Conservation (phyloP, 2,797 vertebrate species). For the Amblyraja radiata region DNA sequence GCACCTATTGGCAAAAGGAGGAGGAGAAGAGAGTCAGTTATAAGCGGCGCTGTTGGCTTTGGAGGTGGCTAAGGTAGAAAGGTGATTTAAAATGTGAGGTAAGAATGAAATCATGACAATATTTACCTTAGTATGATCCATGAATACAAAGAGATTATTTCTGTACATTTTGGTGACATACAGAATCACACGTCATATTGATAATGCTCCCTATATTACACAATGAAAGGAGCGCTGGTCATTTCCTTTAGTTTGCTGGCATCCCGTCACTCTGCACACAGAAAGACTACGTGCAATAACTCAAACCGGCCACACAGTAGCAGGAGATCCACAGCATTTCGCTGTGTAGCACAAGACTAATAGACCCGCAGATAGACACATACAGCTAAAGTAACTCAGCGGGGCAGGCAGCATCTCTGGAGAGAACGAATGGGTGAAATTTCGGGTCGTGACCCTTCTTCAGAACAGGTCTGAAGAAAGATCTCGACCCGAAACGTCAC, state of each 20-base stretch:
- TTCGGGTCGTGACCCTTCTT: no score
- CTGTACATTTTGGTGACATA: neutral
- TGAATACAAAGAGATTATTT: neutral
- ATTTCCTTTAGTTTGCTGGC: neutral
- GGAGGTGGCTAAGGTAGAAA: no score
- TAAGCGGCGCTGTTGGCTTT: neutral
- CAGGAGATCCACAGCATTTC: constrained; percentile 13
- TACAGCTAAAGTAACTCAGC: no score
- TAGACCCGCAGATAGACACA: neutral
- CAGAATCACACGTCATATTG: neutral
- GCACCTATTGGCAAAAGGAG: neutral
- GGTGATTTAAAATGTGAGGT: no score
- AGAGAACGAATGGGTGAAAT: no score
- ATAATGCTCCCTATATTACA: neutral
- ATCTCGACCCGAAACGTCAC: no score
- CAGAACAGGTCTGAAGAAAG: no score
- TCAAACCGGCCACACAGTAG: constrained; percentile 23
- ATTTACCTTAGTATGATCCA: neutral
- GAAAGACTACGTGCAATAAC: neutral
- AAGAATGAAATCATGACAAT: neutral
- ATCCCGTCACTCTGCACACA: neutral
- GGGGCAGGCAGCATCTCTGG: no score
- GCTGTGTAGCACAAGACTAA: neutral
- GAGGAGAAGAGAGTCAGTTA: neutral
- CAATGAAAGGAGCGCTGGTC: neutral